Evolutionary conservation across 2,113 vertebrate genomes (phyloP), one percentile per base, ranked within the genome.

Genomic region (Gorsachius goisagi): DNA sequence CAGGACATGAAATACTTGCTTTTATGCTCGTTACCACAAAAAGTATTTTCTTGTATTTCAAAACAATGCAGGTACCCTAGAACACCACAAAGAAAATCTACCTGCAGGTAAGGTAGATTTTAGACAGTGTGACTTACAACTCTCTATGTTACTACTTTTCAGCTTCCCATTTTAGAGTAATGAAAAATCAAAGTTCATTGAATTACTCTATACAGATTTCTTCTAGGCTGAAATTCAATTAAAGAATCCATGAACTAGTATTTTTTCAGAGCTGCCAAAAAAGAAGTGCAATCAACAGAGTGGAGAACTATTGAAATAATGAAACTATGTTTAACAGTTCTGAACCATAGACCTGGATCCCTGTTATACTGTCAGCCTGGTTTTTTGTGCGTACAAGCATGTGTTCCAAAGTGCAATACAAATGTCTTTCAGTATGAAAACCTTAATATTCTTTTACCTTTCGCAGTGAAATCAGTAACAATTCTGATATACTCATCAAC

Each of bases 101-200:
- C 32, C 49, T 82, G 27, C 35, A 95, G 35, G 49, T 67, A 33
- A 91, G n/a, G 59, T 32, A 24, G 41, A 50, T 84, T 89, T 85
- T 60, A 64, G 69, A 85, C 19, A 49, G 58, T 62, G 23, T 75
- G 64, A 73, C 68, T 69, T 88, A 81, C 16, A 81, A 28, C 49
- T 89, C 41, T 58, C 2, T 59, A 23, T 52, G 11, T n/a, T 94
- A 55, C 56, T 90, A 30, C 68, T 92, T 86, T 45, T 81, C 68
- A 79, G 66, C 50, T 55, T 86, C 62, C 89, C 56, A 16, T 88
- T 76, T 53, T 77, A 53, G 16, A 47, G 6, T 93, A 88, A 90
- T 79, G 72, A 95, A 91, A 93, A 95, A 97, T 90, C 75, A 16
- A 85, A 96, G 94, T 80, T 94, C 58, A 78, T 67, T 97, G 93